phyloP scores from a whole-genome alignment of 2,888 invertebrate genomes.

The Invenusta paracnida region DNA sequence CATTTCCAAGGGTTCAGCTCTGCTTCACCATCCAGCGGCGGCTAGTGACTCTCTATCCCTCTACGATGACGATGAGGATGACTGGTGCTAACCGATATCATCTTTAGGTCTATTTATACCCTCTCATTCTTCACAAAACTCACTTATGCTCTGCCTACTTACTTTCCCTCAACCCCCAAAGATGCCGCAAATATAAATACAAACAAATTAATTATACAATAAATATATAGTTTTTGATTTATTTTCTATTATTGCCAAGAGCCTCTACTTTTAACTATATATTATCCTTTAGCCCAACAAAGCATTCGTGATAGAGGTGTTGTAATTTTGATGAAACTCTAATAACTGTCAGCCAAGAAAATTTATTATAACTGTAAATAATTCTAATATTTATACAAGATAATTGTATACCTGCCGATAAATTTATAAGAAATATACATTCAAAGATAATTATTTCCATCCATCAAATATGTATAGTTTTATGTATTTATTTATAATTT shows the following conservation, averaged over 20 bases:
- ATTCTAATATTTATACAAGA: background rate
- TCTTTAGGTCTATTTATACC: too few relatives aligned
- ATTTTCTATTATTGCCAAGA: too few relatives aligned
- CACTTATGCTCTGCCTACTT: too few relatives aligned
- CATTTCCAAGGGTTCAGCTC: background rate
- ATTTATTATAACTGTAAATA: background rate
- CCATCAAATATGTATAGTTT: background rate
- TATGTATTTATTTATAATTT: background rate
- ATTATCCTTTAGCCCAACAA: background rate
- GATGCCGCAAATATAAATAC: too few relatives aligned
- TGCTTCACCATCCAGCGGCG: background rate
- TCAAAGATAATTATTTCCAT: too few relatives aligned
- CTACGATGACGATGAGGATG: constrained; percentile 7
- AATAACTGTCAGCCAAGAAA: background rate
- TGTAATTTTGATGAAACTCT: background rate
- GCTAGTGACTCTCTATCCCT: background rate
- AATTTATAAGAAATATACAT: too few relatives aligned
- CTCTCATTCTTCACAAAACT: too few relatives aligned
- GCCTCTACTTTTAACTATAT: background rate
- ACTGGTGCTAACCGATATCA: constrained; percentile 20
- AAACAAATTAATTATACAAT: too few relatives aligned
- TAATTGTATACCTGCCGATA: background rate
- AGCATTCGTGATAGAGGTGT: background rate
- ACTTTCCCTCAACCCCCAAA: too few relatives aligned
- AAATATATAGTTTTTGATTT: too few relatives aligned